Base-by-base conservation (phyloP, 2,888 invertebrate genomes). In the Megastigmus dorsalis region DNA sequence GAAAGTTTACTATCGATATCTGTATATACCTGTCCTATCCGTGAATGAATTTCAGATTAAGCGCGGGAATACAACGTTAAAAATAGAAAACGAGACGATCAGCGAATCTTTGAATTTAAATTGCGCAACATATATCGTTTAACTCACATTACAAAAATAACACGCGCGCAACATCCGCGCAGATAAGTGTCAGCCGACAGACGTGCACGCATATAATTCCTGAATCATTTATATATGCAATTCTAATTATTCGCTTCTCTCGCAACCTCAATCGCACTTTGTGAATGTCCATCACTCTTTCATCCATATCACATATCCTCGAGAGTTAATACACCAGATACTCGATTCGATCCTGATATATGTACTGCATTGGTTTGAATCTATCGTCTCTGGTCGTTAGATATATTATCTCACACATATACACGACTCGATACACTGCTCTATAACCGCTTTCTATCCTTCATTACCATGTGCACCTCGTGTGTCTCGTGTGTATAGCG, bases 51-150 rank as follows among this genome's bases (percentile, higher is more conserved):
- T 2, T 7, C 23, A 20, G 10, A n/a, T 52, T 52, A 43, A 20
- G 2, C 55, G 10, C 1, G 20, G n/a, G n/a, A 55, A 18, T n/a
- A n/a, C n/a, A n/a, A n/a, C 9, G 36, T 50, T 63, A 48, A 50
- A 63, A 48, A 63, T 63, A 63, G 36, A 63, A 43, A 2, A n/a
- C n/a, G n/a, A n/a, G n/a, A n/a, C n/a, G n/a, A n/a, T 0, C 6
- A 59, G 28, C 18, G n/a, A 36, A 48, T 62, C 7, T 48, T 23
- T 13, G n/a, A 20, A 59, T 48, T 48, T 0, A 20, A 23, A 36
- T 28, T 63, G 50, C 33, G 23, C 10, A 33, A 63, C 33, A 36
- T 36, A 43, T 28, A 28, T 15, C 41, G 45, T 4, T 18, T 13
- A 60, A 60, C 43, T 15, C 5, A n/a, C 7, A 28, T 60, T 18